Percentiles rank a stretch among this genome's conserved stretches.
These are phyloP conservation scores for Dendrolimus kikuchii DNA, from an alignment of 1,140 invertebrate species.

Conservation along the genomic window DNA sequence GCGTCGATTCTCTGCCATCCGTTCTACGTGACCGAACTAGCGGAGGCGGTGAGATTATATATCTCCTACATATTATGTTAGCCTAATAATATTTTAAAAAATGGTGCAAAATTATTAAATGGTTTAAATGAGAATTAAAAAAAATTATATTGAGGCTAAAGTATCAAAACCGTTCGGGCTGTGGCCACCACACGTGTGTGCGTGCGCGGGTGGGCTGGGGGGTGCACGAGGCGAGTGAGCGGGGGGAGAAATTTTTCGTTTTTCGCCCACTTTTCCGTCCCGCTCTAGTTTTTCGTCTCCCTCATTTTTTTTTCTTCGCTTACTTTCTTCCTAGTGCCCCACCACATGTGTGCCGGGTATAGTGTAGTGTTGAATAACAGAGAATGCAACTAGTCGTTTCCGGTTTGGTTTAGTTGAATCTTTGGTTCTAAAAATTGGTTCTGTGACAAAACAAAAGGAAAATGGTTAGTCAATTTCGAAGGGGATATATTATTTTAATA, in stretches of 20 bases:
- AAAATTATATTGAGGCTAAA: conserved; percentile 18
- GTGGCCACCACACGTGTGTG: conserved; percentile 44
- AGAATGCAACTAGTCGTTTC: conserved; percentile 24
- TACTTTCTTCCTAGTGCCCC: conserved; percentile 69
- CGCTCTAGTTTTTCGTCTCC: conserved; percentile 71
- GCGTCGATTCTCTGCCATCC: no score
- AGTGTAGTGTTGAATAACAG: conserved; percentile 30
- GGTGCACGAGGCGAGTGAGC: conserved; percentile 23
- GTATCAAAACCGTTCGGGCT: conserved; percentile 32
- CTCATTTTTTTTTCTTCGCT: conserved; percentile 69
- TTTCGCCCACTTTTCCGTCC: conserved; percentile 70
- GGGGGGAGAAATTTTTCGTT: conserved; percentile 68
- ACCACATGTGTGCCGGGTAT: conserved; percentile 64
- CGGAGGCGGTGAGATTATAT: no score
- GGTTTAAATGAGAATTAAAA: no score
- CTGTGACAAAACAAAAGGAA: no score
- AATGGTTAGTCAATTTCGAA: no score
- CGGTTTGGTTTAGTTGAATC: conserved; percentile 32
- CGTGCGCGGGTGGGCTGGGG: conserved; percentile 32
- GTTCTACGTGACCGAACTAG: no score
- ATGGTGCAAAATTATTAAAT: no score
- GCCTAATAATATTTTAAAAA: no score
- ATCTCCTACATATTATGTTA: no score
- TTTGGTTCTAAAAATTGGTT: background rate
- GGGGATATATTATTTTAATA: no score